Evolutionary conservation across 2,113 vertebrate species (phyloP), one percentile per base, ranked within the genome.

Genomic region (Manacus vitellinus): DNA sequence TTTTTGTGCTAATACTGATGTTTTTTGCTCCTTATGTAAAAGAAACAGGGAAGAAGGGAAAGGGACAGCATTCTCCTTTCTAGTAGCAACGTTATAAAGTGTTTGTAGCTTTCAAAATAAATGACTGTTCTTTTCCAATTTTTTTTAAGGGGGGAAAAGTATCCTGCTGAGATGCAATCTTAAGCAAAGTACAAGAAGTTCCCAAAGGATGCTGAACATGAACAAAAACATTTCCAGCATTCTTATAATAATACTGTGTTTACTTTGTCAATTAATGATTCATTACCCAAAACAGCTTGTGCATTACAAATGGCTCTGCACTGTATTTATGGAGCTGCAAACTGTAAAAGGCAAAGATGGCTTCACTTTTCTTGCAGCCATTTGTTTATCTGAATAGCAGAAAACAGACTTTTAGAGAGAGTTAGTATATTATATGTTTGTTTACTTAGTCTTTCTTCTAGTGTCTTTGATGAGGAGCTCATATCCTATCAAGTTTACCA

Each of bases 191-290:
- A 94, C 96, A 97, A 89, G 92, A 94, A 94, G 93, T 97, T 96
- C 97, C 92, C 94, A 94, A 95, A 95, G 93, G 93, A 87, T 90
- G 30, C 62, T 92, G 86, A 93, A 82, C 86, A 91, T 0, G 55
- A 96, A 84, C 70, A 95, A 92, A 94, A 97, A 97, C 83, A 89
- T 94, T 95, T 95, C 90, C 77, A 91, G 41, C 80, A 91, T 97
- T 83, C 93, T 95, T 96, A 85, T 24, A 93, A 76, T 92, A 90
- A 88, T 79, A n/a, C 20, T 77, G 63, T 97, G 89, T 96, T 97
- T 96, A 89, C 68, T 95, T 96, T 95, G 88, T 91, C 92, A 92
- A 47, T 97, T 95, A 95, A 88, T 91, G 93, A 96, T 93, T 97
- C 94, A 89, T 96, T 91, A 68, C 59, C 31, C 77, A 55, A 94